Evolutionary conservation across 2,888 invertebrate species (phyloP).

Genomic region (Ligdia adustata): DNA sequence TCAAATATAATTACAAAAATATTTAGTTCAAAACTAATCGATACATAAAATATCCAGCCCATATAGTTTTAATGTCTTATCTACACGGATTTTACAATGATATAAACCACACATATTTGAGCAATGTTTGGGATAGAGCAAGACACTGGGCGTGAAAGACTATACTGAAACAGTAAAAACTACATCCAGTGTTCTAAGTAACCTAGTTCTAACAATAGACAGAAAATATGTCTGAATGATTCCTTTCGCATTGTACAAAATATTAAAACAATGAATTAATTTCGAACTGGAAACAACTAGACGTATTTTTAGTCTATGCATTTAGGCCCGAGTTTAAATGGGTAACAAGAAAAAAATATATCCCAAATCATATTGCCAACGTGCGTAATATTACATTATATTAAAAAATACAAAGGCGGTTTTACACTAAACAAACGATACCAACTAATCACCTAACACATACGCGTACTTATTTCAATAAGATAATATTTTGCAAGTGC

Average conservation of each 20-base stretch:
- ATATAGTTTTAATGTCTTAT: too few species aligned
- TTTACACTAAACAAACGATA: conserved; percentile 38
- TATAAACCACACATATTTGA: conserved; percentile 36
- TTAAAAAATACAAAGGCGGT: conserved; percentile 34
- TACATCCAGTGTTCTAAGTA: conserved; percentile 8
- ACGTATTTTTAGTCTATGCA: conserved; percentile 15
- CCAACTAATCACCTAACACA: conserved; percentile 24
- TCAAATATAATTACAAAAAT: too few species aligned
- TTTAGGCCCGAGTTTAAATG: conserved; percentile 36
- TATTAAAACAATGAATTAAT: conserved; percentile 1
- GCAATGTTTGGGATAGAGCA: conserved; percentile 44
- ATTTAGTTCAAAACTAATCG: too few species aligned
- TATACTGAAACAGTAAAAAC: conserved; percentile 10
- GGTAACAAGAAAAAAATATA: conserved; percentile 15
- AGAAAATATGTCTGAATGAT: conserved; percentile 3
- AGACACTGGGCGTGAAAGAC: conserved; percentile 41
- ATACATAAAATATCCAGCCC: too few species aligned
- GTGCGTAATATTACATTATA: conserved; percentile 26
- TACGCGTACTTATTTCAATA: conserved; percentile 46
- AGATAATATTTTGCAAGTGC: conserved; percentile 76
- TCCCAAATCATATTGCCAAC: conserved; percentile 25
- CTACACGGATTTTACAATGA: conserved; percentile 20
- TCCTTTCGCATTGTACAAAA: conserved; percentile 5
- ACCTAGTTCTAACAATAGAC: conserved; percentile 4
- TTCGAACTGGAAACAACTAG: conserved; percentile 3